A percentile compares a stretch with the other conserved stretches of the same genome.
phyloP scores from a whole-genome alignment of 2,888 invertebrate species.

The Margaritifera margaritifera region DNA sequence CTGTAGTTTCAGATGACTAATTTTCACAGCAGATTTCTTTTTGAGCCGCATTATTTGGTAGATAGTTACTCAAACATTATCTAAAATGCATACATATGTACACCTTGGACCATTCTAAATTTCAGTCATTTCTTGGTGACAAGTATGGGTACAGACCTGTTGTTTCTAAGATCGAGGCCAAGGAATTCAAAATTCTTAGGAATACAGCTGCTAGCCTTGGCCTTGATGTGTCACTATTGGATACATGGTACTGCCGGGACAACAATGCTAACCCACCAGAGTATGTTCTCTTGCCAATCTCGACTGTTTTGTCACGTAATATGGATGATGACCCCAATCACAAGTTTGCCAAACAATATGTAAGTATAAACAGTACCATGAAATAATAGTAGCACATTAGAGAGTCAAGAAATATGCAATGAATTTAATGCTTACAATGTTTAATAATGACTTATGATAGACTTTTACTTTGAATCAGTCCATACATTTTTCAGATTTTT shows the following conservation, averaged over 20 bases:
- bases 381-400: no score
- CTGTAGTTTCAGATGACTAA: no score
- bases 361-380: no score
- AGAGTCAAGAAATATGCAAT: no score
- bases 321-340: conserved; percentile 41
- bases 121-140: conserved; percentile 67
- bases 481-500: no score
- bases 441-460: no score
- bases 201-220: conserved; percentile 46
- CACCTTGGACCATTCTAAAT: background rate
- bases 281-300: conserved; percentile 72
- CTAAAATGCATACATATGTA: no score
- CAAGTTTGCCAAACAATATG: conserved; percentile 30
- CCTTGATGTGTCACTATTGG: conserved; percentile 50
- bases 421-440: no score
- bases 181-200: conserved; percentile 59
- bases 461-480: no score
- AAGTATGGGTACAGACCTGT: conserved; percentile 68
- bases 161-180: conserved; percentile 58
- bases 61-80: no score
- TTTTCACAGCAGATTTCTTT: no score
- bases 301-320: conserved; percentile 59
- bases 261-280: conserved; percentile 63
- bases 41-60: no score
- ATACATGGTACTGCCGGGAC: conserved; percentile 65